These are phyloP conservation scores for Andrena chrysosceles DNA, from an alignment of 2,888 invertebrate species.

Conservation along the genomic window DNA sequence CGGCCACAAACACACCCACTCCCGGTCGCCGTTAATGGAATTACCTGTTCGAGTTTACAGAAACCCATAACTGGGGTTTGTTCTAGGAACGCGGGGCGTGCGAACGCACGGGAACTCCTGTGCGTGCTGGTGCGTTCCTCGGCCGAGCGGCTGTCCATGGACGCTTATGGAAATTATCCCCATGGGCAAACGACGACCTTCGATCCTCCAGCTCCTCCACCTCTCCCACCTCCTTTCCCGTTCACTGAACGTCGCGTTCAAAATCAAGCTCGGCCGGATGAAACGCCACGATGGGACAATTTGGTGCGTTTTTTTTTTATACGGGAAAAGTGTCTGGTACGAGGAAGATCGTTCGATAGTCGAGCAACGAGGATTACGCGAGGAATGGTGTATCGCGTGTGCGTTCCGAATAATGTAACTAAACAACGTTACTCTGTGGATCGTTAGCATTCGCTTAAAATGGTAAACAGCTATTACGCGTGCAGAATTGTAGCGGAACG, in stretches of 20 bases:
- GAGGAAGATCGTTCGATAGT: not conserved
- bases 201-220: slow-evolving; percentile 47
- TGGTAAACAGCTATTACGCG: slow-evolving; percentile 13
- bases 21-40: slow-evolving; percentile 71
- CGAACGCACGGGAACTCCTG: slow-evolving; percentile 56
- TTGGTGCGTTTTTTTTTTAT: not conserved
- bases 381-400: slow-evolving; percentile 9
- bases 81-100: slow-evolving; percentile 72
- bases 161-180: slow-evolving; percentile 70
- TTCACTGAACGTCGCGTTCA: not conserved
- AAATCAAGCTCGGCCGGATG: not conserved
- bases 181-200: slow-evolving; percentile 66
- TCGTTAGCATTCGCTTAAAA: slow-evolving; percentile 32
- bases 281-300: not conserved
- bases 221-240: slow-evolving; percentile 9
- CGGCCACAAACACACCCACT: slow-evolving; percentile 73
- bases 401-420: slow-evolving; percentile 19
- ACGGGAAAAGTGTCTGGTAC: not conserved
- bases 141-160: slow-evolving; percentile 29
- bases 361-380: not conserved
- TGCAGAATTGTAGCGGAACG: slow-evolving; percentile 13
- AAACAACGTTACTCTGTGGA: not conserved
- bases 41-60: slow-evolving; percentile 77
- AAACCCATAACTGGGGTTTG: slow-evolving; percentile 75
- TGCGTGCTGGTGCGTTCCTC: slow-evolving; percentile 26